Evolutionary conservation across 2,797 vertebrate genomes (phyloP).

Genomic region (Varecia variegata): DNA sequence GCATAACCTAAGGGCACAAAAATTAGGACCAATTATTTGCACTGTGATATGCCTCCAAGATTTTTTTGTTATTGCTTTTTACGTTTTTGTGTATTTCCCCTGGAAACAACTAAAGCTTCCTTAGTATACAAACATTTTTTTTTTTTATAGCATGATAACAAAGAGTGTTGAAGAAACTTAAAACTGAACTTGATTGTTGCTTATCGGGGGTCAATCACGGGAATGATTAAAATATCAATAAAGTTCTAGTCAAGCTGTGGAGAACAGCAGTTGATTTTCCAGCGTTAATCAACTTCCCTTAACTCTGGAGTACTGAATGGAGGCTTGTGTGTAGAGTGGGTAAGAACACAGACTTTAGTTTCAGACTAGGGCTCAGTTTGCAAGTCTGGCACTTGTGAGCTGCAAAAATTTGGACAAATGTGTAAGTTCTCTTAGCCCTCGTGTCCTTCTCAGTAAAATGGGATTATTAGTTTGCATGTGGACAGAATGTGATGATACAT

Average conservation of each 20-base stretch:
- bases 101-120: neutral
- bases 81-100: neutral
- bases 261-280: neutral
- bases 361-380: neutral
- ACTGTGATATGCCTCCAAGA: neutral
- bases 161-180: neutral
- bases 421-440: neutral
- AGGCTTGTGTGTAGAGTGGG: neutral
- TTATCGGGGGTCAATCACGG: neutral
- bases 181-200: neutral
- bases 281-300: neutral
- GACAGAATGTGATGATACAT: neutral
- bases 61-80: neutral
- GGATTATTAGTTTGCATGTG: neutral
- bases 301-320: neutral
- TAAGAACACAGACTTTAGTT: neutral
- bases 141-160: neutral
- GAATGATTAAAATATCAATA: neutral
- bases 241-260: neutral
- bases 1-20: neutral
- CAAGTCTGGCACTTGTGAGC: neutral
- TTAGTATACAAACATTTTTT: neutral
- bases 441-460: neutral
- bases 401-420: neutral
- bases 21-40: neutral